These are phyloP conservation scores for Apodemia hepburni DNA, from an alignment of 2,888 invertebrate species.

Conservation along the genomic window DNA sequence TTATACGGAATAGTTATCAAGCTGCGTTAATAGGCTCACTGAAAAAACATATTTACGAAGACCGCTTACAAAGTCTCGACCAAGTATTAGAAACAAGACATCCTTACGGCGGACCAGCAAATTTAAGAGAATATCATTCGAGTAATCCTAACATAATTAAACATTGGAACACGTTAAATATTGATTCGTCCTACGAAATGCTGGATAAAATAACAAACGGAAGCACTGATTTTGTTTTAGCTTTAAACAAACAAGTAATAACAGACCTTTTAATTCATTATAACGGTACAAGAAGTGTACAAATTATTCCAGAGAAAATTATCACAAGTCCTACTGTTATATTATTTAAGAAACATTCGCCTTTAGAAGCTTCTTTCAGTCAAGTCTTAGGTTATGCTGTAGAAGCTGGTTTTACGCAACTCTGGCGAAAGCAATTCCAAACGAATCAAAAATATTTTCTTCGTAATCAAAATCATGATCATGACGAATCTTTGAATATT, in stretches of 20 bases:
- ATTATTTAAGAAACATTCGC: constrained; percentile 47
- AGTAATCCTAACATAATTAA: constrained; percentile 43
- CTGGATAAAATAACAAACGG: constrained; percentile 43
- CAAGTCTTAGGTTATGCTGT: constrained; percentile 39
- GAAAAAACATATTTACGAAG: constrained; percentile 40
- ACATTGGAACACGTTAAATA: constrained; percentile 41
- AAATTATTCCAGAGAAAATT: constrained; percentile 52
- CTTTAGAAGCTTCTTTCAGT: constrained; percentile 39
- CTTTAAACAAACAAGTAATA: constrained; percentile 44
- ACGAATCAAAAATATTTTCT: constrained; percentile 34
- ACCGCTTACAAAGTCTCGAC: constrained; percentile 37
- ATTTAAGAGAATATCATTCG: constrained; percentile 45
- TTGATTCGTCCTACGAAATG: constrained; percentile 30
- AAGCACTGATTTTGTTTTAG: constrained; percentile 46
- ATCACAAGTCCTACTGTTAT: constrained; percentile 51
- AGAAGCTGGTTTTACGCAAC: constrained; percentile 47
- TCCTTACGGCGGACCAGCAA: constrained; percentile 44
- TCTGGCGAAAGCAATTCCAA: constrained; percentile 37
- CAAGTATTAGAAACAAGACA: constrained; percentile 38
- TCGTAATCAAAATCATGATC: constrained; percentile 19
- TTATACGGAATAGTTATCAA: constrained; percentile 53
- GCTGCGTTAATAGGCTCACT: constrained; percentile 46
- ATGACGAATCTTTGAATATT: constrained; percentile 35
- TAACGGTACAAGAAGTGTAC: constrained; percentile 41
- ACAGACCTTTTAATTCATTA: constrained; percentile 39